Percentiles rank a stretch among this genome's conserved stretches.
Conservation (phyloP, 2,888 invertebrate species). For the Lysandra bellargus region DNA sequence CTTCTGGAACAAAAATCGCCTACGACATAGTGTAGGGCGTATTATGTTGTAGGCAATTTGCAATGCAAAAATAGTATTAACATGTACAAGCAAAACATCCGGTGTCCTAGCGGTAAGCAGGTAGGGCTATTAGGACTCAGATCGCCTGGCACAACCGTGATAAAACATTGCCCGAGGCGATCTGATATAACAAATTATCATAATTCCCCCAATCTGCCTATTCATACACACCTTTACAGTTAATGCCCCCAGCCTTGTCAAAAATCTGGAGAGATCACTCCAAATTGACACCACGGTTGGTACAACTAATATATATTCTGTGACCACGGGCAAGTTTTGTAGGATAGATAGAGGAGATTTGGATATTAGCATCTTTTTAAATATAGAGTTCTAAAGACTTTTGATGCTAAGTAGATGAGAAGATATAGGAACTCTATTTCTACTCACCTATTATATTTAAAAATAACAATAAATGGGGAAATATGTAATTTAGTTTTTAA, state of each 20-base stretch:
- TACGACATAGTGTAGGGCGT: neutral
- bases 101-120: conserved; percentile 9
- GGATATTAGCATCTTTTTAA: neutral
- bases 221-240: conserved; percentile 11
- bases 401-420: no score
- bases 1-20: neutral
- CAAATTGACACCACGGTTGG: neutral
- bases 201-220: conserved; percentile 13
- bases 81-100: conserved; percentile 9
- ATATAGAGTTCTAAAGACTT: neutral
- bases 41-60: conserved; percentile 18
- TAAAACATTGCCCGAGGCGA: neutral
- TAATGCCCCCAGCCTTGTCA: neutral
- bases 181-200: conserved; percentile 8
- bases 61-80: conserved; percentile 19
- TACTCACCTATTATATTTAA: no score
- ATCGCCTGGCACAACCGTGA: neutral
- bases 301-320: no score
- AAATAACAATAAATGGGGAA: no score
- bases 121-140: conserved; percentile 11
- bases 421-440: no score
- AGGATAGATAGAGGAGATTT: neutral
- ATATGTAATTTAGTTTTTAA: no score
- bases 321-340: neutral
- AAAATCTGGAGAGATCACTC: neutral